Conservation (phyloP, 2,113 vertebrate species). For the Engraulis encrasicolus region DNA sequence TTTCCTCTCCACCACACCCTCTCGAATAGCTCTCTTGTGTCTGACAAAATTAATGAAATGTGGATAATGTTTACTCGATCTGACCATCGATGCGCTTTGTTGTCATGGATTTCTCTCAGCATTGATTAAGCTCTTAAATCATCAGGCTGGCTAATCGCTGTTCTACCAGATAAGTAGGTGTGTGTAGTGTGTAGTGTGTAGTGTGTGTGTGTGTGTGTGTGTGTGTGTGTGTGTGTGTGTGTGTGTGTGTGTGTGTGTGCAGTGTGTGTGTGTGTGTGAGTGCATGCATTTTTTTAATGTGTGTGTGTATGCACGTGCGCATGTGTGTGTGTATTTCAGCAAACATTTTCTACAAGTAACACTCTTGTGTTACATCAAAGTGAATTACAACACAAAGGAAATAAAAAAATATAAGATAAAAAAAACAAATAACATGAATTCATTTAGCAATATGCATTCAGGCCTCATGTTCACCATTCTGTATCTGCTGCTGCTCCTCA, state of each 20-base stretch:
- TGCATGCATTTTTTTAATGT: no score
- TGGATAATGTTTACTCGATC: conserved; percentile 16
- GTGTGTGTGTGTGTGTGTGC: no score
- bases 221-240: no score
- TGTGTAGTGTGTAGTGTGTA: background rate
- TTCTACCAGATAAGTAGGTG: background rate
- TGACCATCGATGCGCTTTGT: conserved; percentile 6
- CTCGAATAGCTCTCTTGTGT: background rate
- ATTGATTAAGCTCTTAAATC: conserved; percentile 10
- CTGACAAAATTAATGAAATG: conserved; percentile 18
- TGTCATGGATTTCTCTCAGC: conserved; percentile 9
- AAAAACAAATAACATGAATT: background rate
- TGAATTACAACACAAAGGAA: background rate
- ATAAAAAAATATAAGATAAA: background rate
- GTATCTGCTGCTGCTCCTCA: no score
- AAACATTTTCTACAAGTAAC: background rate
- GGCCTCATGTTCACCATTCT: background rate
- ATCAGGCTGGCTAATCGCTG: background rate
- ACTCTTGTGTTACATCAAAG: conserved; percentile 12
- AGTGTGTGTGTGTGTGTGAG: no score
- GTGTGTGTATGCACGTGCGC: no score
- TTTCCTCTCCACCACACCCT: background rate
- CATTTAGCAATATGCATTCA: background rate
- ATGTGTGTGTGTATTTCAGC: background rate
- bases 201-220: no score